A percentile compares a stretch with the other conserved stretches of the same genome.
Evolutionary conservation across 2,888 invertebrate species (phyloP).

Genomic region (Perizoma flavofasciatum): DNA sequence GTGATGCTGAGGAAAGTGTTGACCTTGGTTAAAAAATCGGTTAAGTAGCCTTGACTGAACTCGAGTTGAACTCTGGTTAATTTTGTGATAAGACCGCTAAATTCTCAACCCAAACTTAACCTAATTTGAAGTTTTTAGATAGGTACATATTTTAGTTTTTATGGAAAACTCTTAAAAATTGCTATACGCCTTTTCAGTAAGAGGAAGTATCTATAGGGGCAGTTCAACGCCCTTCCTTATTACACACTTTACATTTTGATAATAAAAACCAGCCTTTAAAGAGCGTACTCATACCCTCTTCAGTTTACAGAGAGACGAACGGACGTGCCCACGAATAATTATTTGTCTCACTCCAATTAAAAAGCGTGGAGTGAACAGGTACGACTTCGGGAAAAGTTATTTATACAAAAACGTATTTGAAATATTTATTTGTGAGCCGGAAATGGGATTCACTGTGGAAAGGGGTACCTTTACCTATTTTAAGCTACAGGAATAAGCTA

Average conservation of each 20-base stretch:
- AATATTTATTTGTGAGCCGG: slow-evolving; percentile 1
- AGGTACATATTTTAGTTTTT: too few relatives aligned
- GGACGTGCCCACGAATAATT: slow-evolving; percentile 59
- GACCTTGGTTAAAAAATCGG: too few relatives aligned
- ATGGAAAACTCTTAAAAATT: too few relatives aligned
- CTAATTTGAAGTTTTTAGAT: too few relatives aligned
- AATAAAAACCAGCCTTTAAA: slow-evolving; percentile 34
- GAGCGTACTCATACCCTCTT: slow-evolving; percentile 35
- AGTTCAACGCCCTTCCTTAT: slow-evolving; percentile 8
- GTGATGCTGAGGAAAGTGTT: too few relatives aligned
- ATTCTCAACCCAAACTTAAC: too few relatives aligned
- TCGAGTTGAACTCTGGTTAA: too few relatives aligned
- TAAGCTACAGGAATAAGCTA: too few relatives aligned
- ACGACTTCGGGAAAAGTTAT: slow-evolving; percentile 29
- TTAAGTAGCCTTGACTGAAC: too few relatives aligned
- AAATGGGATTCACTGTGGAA: not conserved
- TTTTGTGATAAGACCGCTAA: too few relatives aligned
- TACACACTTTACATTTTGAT: slow-evolving; percentile 24
- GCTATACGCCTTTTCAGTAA: not conserved
- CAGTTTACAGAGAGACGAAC: slow-evolving; percentile 36
- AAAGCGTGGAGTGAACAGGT: slow-evolving; percentile 51
- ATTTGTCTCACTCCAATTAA: slow-evolving; percentile 60
- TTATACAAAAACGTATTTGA: slow-evolving; percentile 5
- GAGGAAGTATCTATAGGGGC: not conserved
- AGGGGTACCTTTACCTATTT: not conserved